Percentiles rank a stretch among this genome's conserved stretches.
These are phyloP conservation scores for Gadopsis marmoratus DNA, from an alignment of 2,797 vertebrate genomes.

Conservation along the genomic window DNA sequence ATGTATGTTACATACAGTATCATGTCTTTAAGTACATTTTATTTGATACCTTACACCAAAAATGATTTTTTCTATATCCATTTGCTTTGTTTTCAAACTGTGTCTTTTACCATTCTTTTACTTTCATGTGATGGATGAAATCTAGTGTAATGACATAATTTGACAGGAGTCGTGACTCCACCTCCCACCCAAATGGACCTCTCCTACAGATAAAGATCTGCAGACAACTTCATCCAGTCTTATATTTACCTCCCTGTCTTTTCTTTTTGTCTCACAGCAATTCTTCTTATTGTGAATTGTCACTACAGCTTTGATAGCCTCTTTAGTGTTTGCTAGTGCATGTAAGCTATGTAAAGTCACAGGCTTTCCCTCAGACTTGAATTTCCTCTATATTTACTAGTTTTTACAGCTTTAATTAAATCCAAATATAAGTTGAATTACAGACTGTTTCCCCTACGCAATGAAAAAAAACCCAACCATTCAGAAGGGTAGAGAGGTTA, in stretches of 20 bases:
- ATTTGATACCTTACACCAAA: not conserved
- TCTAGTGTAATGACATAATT: constrained; percentile 72
- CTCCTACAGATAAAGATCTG: constrained; percentile 74
- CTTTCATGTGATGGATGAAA: constrained; percentile 42
- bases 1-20: not conserved
- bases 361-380: constrained; percentile 22
- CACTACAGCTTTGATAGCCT: not conserved
- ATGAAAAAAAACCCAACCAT: constrained; percentile 15
- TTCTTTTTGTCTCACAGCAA: constrained; percentile 9
- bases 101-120: constrained; percentile 22
- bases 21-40: not conserved
- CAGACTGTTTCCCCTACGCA: constrained; percentile 23
- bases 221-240: constrained; percentile 46
- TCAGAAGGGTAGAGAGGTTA: constrained; percentile 39
- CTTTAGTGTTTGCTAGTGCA: not conserved
- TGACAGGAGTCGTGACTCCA: constrained; percentile 51
- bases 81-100: not conserved
- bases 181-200: constrained; percentile 53
- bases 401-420: constrained; percentile 49
- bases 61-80: not conserved
- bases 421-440: constrained; percentile 16
- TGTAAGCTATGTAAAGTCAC: constrained; percentile 22
- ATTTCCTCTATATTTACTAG: constrained; percentile 25
- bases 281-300: constrained; percentile 19
- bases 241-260: constrained; percentile 16